Evolutionary conservation across 2,113 vertebrate species (phyloP).

Genomic region (Acinonyx jubatus): DNA sequence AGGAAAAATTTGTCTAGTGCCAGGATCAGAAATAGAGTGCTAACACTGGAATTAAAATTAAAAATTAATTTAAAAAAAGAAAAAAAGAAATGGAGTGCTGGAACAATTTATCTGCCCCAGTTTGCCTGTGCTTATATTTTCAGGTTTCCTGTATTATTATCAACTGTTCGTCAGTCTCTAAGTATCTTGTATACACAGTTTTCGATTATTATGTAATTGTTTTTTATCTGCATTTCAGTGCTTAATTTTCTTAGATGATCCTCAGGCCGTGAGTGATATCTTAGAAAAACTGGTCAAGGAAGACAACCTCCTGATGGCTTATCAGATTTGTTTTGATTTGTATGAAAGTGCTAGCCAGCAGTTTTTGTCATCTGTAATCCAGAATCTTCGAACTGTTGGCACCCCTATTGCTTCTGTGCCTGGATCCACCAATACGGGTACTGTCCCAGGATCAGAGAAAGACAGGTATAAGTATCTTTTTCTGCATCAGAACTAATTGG

Average conservation of each 20-base stretch:
- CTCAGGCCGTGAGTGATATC: slow-evolving; percentile 98
- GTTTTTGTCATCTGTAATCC: slow-evolving; percentile 98
- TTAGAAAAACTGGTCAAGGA: slow-evolving; percentile 98
- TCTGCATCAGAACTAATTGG: slow-evolving; percentile 14
- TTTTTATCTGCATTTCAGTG: slow-evolving; percentile 86
- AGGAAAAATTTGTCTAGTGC: not conserved
- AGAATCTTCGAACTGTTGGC: slow-evolving; percentile 95
- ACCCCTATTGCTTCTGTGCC: slow-evolving; percentile 96
- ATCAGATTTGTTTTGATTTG: slow-evolving; percentile 99
- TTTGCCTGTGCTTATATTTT: slow-evolving; percentile 17
- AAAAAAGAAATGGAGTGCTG: not conserved
- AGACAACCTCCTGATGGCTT: slow-evolving; percentile 99
- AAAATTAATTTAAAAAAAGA: not conserved
- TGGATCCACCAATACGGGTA: slow-evolving; percentile 97
- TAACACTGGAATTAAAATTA: not conserved
- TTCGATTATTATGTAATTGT: slow-evolving; percentile 42
- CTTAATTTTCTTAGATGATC: slow-evolving; percentile 98
- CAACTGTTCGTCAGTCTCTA: not conserved
- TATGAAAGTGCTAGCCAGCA: slow-evolving; percentile 99
- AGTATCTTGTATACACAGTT: not conserved
- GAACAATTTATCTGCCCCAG: not conserved
- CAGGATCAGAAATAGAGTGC: slow-evolving; percentile 15
- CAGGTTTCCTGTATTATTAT: not conserved
- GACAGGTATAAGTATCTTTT: slow-evolving; percentile 88
- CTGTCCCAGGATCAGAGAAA: slow-evolving; percentile 92